Conservation (phyloP, 2,113 vertebrate species). For the Megalops atlanticus region DNA sequence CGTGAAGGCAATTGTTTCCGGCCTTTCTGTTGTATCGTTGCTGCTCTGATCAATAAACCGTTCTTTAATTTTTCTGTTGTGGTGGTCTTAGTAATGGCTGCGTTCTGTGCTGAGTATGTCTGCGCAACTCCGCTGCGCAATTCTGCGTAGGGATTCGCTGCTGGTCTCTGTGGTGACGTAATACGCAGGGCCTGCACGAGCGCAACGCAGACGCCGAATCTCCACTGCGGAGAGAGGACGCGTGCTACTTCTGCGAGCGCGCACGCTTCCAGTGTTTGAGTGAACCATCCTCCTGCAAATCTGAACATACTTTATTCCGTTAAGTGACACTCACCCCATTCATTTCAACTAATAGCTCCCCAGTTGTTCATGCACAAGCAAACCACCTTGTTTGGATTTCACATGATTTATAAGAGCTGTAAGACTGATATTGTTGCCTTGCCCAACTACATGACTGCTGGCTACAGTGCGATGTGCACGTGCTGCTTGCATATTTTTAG, state of each 20-base stretch:
- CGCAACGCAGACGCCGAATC: conserved; percentile 45
- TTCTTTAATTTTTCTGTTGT: not conserved
- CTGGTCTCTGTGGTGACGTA: conserved; percentile 59
- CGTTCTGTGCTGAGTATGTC: conserved; percentile 51
- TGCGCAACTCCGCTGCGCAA: conserved; percentile 76
- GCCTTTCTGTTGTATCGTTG: not conserved
- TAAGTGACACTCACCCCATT: not conserved
- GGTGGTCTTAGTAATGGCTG: conserved; percentile 66
- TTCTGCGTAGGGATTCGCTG: conserved; percentile 58
- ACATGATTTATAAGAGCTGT: not conserved
- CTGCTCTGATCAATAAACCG: not conserved
- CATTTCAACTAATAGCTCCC: not conserved
- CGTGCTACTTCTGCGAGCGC: not conserved
- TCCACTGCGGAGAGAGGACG: conserved; percentile 4
- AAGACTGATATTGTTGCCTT: not conserved
- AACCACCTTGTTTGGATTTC: not conserved
- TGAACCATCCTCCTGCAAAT: too few species aligned
- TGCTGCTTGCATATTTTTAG: too few species aligned
- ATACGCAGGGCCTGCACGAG: conserved; percentile 48
- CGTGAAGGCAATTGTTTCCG: not conserved
- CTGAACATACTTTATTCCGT: too few species aligned
- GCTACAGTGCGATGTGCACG: too few species aligned
- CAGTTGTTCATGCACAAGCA: not conserved
- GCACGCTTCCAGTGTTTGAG: not conserved
- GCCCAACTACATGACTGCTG: not conserved